Percentiles rank a stretch among this genome's conserved stretches.
phyloP scores from a whole-genome alignment of 2,113 vertebrate genomes.

The Antigone vipio region DNA sequence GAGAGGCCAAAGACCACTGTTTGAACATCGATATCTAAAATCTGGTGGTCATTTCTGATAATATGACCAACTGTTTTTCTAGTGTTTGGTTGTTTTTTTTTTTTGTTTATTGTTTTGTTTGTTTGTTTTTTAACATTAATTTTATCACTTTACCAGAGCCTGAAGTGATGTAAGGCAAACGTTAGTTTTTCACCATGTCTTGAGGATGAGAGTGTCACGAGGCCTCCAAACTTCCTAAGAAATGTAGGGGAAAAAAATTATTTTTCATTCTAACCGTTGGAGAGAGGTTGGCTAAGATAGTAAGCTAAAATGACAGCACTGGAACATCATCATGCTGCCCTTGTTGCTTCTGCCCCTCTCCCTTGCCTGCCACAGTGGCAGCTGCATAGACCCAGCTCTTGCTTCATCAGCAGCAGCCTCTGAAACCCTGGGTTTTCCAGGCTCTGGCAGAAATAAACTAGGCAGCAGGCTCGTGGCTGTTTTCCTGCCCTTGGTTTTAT shows the following conservation, averaged over 20 bases:
- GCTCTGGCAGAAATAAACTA: slow-evolving; percentile 39
- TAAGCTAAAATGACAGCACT: not conserved
- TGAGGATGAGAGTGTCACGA: not conserved
- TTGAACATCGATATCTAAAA: not conserved
- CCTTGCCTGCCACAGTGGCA: not conserved
- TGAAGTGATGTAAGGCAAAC: not conserved
- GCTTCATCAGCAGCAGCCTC: slow-evolving; percentile 25
- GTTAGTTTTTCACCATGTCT: not conserved
- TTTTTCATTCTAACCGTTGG: not conserved
- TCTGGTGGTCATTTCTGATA: not conserved
- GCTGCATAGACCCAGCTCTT: slow-evolving; percentile 1
- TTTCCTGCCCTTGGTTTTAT: slow-evolving; percentile 23
- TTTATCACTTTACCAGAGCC: not conserved
- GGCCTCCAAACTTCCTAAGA: not conserved
- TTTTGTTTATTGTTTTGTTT: no score
- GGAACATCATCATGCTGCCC: not conserved
- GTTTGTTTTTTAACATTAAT: not conserved
- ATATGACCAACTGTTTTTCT: not conserved
- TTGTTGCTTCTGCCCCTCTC: not conserved
- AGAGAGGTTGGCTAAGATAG: not conserved
- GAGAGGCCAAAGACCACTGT: not conserved
- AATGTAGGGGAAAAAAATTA: not conserved
- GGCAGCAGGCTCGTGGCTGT: slow-evolving; percentile 1
- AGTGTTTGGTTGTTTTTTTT: no score
- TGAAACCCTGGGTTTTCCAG: slow-evolving; percentile 12